phyloP scores from a whole-genome alignment of 2,888 invertebrate species.

The Thysanoteuthis rhombus region DNA sequence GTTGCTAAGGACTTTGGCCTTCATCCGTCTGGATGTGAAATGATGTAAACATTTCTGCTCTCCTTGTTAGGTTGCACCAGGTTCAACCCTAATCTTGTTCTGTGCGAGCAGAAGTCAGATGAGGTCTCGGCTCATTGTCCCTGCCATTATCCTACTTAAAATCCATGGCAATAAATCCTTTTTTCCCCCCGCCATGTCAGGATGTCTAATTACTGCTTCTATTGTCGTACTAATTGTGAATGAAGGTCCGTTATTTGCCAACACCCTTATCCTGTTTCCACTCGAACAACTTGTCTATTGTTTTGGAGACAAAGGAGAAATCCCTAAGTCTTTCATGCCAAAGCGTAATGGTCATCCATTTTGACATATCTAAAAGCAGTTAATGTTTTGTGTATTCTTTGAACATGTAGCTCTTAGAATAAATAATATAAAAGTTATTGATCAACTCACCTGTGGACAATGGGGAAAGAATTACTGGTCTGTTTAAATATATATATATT shows the following conservation, averaged over 20 bases:
- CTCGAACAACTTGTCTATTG: background rate
- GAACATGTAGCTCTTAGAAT: background rate
- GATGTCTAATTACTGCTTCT: background rate
- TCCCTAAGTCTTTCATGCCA: background rate
- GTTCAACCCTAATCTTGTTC: too few species aligned
- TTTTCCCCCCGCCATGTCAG: background rate
- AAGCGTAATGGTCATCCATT: background rate
- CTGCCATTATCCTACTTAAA: background rate
- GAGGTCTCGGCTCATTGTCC: too few species aligned
- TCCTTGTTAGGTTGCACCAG: too few species aligned
- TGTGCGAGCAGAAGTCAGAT: too few species aligned
- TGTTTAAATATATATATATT: background rate
- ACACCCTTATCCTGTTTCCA: background rate
- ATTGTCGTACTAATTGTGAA: background rate
- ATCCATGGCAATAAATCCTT: background rate
- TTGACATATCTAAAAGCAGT: background rate
- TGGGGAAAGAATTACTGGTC: background rate
- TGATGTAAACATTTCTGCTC: too few species aligned
- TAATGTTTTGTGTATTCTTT: background rate
- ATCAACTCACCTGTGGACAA: background rate
- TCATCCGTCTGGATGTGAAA: too few species aligned
- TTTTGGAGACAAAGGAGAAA: background rate
- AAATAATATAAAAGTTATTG: background rate
- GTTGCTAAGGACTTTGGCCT: too few species aligned
- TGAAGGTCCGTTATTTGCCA: background rate